Evolutionary conservation across 1,140 invertebrate genomes (phyloP).

Genomic region (Zaprionus vittiger): DNA sequence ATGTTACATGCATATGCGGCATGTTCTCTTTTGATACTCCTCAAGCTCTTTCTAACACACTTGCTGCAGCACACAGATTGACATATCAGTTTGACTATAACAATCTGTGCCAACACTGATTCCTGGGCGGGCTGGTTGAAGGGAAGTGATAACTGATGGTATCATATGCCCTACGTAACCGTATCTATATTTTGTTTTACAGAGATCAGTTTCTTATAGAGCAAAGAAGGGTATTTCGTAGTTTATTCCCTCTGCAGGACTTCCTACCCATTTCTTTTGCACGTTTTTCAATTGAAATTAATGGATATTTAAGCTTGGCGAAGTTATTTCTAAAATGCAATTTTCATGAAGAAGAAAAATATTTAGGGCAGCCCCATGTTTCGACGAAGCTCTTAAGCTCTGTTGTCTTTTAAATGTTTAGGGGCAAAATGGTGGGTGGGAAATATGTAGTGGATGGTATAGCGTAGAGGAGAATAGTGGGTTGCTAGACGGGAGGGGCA

Average conservation of each 20-base stretch:
- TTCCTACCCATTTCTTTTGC: not conserved
- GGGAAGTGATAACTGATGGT: not conserved
- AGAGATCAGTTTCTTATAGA: not conserved
- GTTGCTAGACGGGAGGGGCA: not conserved
- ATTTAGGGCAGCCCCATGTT: not conserved
- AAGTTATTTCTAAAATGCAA: conserved; percentile 7
- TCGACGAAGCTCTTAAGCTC: not conserved
- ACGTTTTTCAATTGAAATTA: conserved; percentile 2
- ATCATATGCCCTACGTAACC: not conserved
- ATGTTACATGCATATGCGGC: not conserved
- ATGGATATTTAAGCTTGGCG: conserved; percentile 5
- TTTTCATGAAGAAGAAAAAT: not conserved
- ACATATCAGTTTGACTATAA: conserved; percentile 1
- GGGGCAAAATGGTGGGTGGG: not conserved
- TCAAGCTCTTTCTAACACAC: not conserved
- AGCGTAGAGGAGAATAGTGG: not conserved
- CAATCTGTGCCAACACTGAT: not conserved
- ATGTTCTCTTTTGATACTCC: not conserved
- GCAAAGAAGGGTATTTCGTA: not conserved
- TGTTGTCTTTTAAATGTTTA: not conserved
- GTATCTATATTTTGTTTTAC: not conserved
- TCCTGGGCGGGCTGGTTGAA: not conserved
- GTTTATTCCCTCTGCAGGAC: not conserved
- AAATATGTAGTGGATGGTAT: not conserved
- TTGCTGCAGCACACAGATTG: not conserved